Base-by-base conservation (phyloP, 64 coral and sea anemone species). In the Stylophora pistillata region DNA sequence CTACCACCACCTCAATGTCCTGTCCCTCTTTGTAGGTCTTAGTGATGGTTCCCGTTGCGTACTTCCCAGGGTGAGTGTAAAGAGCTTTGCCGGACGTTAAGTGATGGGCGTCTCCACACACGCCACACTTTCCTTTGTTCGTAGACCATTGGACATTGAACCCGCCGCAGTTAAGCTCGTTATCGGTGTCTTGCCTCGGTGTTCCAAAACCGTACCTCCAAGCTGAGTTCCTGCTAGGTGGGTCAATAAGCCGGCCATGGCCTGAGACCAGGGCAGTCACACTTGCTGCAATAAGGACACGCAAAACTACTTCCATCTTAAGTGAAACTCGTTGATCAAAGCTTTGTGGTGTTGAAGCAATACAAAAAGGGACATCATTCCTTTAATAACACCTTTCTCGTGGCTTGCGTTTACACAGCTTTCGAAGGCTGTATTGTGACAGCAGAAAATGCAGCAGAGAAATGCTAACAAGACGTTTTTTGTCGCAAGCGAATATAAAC, bases 121-220 rank as follows among this genome's bases (percentile, higher is more conserved):
- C 88, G 0, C 93, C 93, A 32, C 93, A 95, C 73, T 91, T 95
- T 4, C 93, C 93, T 64, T 87, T 83, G 61, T 87, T 86, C 10
- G 85, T 91, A 53, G 71, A 58, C 74, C 83, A 71, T 18, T 95
- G 93, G 1, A 85, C 76, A 15, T 74, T 92, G 30, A 95, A 90
- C 1, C 93, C 93, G 1, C 93, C 93, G 25, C 93, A 95, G 30
- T 86, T 95, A 28, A 95, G 12, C 28, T 90, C 93, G n/a, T 95
- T 89, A 14, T 88, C 81, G 1, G 90, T 92, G 70, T 85, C 74
- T 16, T 92, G 90, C 28, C 71, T 79, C 74, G 82, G 69, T 30
- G 66, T 95, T 18, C 32, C 68, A 79, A 91, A 79, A 1, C 88
- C 79, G 25, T 77, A 87, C 74, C 87, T 55, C 93, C 79, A 79